phyloP scores from a whole-genome alignment of 2,888 invertebrate species.

The Andrena chrysosceles region DNA sequence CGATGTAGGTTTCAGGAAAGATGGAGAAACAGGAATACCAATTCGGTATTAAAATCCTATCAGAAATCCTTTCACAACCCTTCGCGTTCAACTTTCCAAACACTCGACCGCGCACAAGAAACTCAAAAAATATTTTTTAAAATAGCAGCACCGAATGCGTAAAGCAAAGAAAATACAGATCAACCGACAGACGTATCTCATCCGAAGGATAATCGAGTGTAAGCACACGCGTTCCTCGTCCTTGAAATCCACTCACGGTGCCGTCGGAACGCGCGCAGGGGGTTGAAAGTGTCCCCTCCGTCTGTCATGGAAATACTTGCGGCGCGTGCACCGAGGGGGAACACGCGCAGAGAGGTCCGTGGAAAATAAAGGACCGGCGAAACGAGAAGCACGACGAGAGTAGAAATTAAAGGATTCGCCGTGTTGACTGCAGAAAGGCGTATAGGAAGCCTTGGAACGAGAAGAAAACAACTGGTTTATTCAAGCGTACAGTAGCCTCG shows the following conservation, averaged over 20 bases:
- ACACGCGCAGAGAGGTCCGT: background rate
- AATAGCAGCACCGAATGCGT: background rate
- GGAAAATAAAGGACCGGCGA: background rate
- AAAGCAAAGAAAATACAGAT: no score
- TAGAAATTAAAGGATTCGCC: background rate
- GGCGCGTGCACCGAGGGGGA: slow-evolving; percentile 40
- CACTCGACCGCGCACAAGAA: background rate
- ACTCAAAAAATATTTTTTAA: background rate
- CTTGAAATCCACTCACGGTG: slow-evolving; percentile 58
- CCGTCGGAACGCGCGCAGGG: slow-evolving; percentile 41
- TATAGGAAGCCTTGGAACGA: background rate
- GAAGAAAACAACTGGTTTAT: background rate
- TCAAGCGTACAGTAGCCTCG: background rate
- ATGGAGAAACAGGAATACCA: background rate
- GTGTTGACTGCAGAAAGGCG: background rate
- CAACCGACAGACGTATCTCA: background rate
- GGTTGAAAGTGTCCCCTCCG: slow-evolving; percentile 68
- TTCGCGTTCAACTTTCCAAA: background rate
- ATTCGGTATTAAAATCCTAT: background rate
- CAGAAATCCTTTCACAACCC: background rate
- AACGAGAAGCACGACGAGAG: background rate
- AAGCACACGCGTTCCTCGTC: slow-evolving; percentile 47
- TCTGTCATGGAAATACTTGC: slow-evolving; percentile 38
- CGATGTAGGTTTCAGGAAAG: background rate
- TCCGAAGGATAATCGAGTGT: slow-evolving; percentile 45